Evolutionary conservation across 2,113 vertebrate genomes (phyloP).

Genomic region (Tetraodon nigroviridis): DNA sequence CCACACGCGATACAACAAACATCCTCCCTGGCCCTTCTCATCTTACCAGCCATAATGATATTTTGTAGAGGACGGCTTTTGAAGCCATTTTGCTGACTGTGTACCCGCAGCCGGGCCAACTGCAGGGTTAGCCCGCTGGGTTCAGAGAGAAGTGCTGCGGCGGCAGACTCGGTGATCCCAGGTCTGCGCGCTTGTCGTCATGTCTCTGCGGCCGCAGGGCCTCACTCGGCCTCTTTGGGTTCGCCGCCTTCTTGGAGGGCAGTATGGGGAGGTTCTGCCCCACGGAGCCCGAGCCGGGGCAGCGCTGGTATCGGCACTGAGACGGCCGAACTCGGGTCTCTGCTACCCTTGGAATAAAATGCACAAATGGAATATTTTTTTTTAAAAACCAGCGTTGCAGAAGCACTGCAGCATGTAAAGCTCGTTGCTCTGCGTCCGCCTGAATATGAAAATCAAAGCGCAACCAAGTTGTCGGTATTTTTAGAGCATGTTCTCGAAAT

Average conservation of each 20-base stretch:
- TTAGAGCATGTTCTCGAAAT: conserved; percentile 53
- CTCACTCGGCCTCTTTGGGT: conserved; percentile 42
- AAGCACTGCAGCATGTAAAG: too few species aligned
- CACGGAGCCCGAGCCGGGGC: conserved; percentile 14
- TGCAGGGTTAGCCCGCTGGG: conserved; percentile 47
- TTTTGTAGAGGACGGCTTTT: conserved; percentile 59
- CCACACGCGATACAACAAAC: conserved; percentile 63
- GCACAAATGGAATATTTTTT: too few species aligned
- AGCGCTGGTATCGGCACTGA: conserved; percentile 25
- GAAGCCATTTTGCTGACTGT: conserved; percentile 63
- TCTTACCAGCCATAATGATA: conserved; percentile 69
- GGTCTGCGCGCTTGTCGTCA: conserved; percentile 61
- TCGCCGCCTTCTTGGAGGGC: conserved; percentile 60
- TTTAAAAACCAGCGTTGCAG: too few species aligned
- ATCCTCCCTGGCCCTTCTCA: conserved; percentile 61
- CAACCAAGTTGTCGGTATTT: conserved; percentile 38
- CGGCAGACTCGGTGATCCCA: conserved; percentile 63
- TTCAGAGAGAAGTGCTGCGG: conserved; percentile 62
- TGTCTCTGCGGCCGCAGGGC: conserved; percentile 29
- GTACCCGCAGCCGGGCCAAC: conserved; percentile 54
- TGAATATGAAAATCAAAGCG: conserved; percentile 11
- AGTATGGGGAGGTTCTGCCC: too few species aligned
- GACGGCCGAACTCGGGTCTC: conserved; percentile 10
- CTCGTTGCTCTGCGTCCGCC: neutral
- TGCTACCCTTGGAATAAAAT: conserved; percentile 2